Evolutionary conservation across 1,140 invertebrate genomes (phyloP).

Genomic region (Zaprionus vittiger): DNA sequence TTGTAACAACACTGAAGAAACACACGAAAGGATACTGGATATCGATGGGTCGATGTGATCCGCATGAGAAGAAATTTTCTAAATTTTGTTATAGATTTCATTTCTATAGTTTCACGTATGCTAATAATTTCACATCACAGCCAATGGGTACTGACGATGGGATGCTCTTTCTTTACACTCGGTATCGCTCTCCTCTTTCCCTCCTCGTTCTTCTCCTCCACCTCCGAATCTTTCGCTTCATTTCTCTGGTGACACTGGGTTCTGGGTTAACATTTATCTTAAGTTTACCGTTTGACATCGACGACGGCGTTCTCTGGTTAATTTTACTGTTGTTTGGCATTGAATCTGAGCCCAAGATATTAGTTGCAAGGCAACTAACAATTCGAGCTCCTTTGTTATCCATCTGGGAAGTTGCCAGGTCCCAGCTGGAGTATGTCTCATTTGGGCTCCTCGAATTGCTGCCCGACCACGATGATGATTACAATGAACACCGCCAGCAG

Average conservation of each 20-base stretch:
- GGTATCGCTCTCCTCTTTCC: not conserved
- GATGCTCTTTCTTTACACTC: slow-evolving; percentile 46
- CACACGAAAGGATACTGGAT: slow-evolving; percentile 22
- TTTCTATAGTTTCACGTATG: slow-evolving; percentile 56
- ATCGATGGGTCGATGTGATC: slow-evolving; percentile 24
- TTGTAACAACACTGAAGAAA: slow-evolving; percentile 62
- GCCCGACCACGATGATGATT: slow-evolving; percentile 91
- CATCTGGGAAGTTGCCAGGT: slow-evolving; percentile 84
- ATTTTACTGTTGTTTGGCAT: slow-evolving; percentile 23
- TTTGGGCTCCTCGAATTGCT: slow-evolving; percentile 87
- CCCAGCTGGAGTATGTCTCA: slow-evolving; percentile 85
- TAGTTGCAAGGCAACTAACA: slow-evolving; percentile 62
- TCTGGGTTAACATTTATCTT: slow-evolving; percentile 27
- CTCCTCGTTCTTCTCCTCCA: slow-evolving; percentile 3
- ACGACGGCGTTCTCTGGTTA: slow-evolving; percentile 22
- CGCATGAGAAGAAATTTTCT: slow-evolving; percentile 29
- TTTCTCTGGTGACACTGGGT: slow-evolving; percentile 2
- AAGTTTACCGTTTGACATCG: not conserved
- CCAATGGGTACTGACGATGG: slow-evolving; percentile 83
- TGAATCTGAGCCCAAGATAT: slow-evolving; percentile 31
- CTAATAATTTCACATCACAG: slow-evolving; percentile 83
- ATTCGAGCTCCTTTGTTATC: slow-evolving; percentile 82
- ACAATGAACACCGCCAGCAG: slow-evolving; percentile 91
- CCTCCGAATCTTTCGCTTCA: not conserved
- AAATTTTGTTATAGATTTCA: slow-evolving; percentile 37